Percentiles rank a stretch among this genome's conserved stretches.
Conservation (phyloP, 2,113 vertebrate genomes). For the Casuarius casuarius region DNA sequence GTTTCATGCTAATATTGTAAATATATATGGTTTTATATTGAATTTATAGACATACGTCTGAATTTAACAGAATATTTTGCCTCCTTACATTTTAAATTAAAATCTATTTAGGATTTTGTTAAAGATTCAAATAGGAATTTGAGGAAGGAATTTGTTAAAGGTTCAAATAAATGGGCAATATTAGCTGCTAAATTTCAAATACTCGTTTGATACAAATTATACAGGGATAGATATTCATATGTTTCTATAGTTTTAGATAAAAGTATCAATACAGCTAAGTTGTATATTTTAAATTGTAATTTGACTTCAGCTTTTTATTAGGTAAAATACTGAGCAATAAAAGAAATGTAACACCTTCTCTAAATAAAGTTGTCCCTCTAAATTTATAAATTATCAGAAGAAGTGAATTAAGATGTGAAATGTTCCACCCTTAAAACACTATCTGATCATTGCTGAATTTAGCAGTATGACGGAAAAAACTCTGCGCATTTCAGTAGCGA, state of each 20-base stretch:
- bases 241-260: background rate
- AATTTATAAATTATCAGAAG: background rate
- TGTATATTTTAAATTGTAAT: background rate
- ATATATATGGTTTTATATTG: background rate
- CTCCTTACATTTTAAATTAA: background rate
- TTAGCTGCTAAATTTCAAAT: background rate
- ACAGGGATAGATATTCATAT: background rate
- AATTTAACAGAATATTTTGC: background rate
- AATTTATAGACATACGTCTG: background rate
- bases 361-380: background rate
- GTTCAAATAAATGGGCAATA: background rate
- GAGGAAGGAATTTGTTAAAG: background rate
- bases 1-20: background rate
- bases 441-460: background rate
- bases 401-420: background rate
- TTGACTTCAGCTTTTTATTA: background rate
- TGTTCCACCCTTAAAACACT: background rate
- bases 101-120: background rate
- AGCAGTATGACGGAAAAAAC: background rate
- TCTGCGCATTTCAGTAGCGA: background rate
- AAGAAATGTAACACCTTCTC: background rate
- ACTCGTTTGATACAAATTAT: background rate
- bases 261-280: background rate
- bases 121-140: background rate
- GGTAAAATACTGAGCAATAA: background rate